Conservation (phyloP, 2,113 vertebrate species). For the Tiliqua scincoides region DNA sequence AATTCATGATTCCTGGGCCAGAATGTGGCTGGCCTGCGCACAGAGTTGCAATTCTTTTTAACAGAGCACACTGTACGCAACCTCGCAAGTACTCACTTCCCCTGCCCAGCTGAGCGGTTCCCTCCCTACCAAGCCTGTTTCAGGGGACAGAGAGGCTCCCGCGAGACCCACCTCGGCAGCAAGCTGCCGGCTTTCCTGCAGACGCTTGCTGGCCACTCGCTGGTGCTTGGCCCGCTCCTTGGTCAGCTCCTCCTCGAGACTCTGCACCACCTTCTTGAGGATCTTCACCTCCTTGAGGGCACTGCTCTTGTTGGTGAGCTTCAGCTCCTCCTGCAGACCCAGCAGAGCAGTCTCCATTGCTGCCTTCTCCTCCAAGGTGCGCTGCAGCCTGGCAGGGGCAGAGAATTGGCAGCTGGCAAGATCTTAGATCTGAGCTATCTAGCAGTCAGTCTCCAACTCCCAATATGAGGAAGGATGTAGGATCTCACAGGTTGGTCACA, state of each 20-base stretch:
- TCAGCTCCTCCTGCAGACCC: constrained; percentile 66
- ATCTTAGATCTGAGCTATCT: too few species aligned
- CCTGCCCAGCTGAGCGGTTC: too few species aligned
- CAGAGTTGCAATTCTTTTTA: not conserved
- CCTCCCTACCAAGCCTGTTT: too few species aligned
- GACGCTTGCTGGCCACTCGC: constrained; percentile 72
- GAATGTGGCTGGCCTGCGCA: not conserved
- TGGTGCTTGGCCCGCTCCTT: constrained; percentile 83
- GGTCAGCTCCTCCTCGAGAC: constrained; percentile 84
- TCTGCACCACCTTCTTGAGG: constrained; percentile 75
- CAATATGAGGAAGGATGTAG: too few species aligned
- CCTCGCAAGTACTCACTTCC: too few species aligned
- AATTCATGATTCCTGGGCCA: not conserved
- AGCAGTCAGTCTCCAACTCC: too few species aligned
- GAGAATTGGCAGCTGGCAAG: rapidly evolving
- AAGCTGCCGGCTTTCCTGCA: constrained; percentile 82
- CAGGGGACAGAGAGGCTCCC: too few species aligned
- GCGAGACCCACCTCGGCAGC: constrained; percentile 79
- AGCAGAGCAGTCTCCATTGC: constrained; percentile 77
- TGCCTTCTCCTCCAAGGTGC: constrained; percentile 81
- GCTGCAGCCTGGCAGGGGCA: constrained; percentile 73
- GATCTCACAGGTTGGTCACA: too few species aligned
- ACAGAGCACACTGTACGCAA: too few species aligned
- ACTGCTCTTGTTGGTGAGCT: constrained; percentile 38
- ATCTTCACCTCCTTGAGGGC: constrained; percentile 74